Evolutionary conservation across 37 sponge, comb jelly and placozoan species (phyloP).

Genomic region (Theonella swinhoei): DNA sequence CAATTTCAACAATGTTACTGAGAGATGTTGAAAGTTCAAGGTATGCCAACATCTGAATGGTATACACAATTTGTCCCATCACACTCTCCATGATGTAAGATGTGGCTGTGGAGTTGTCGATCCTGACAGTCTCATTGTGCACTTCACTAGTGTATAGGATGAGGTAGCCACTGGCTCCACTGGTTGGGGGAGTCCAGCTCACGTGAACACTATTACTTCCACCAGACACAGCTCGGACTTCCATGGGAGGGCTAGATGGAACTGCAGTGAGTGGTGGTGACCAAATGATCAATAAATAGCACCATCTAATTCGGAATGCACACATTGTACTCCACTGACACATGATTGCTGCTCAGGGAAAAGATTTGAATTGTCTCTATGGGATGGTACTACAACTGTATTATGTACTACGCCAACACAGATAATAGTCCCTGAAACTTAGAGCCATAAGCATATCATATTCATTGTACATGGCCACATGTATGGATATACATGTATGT

Average conservation of each 20-base stretch:
- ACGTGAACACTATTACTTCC: conserved; percentile 26
- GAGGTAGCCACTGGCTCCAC: conserved; percentile 11
- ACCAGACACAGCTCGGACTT: background rate
- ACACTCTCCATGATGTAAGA: background rate
- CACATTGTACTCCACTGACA: background rate
- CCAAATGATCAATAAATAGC: background rate
- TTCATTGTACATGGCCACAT: background rate
- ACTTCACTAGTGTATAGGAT: background rate
- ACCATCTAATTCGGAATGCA: background rate
- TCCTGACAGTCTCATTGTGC: background rate
- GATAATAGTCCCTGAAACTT: too few relatives aligned
- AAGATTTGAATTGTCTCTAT: background rate
- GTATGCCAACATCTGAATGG: conserved; percentile 18
- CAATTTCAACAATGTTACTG: conserved; percentile 2
- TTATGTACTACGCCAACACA: too few relatives aligned
- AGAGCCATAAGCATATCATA: too few relatives aligned
- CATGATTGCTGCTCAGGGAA: background rate
- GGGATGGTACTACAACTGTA: background rate
- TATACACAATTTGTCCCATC: conserved; percentile 17
- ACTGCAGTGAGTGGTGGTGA: background rate
- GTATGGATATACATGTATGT: background rate
- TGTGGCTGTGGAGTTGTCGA: background rate
- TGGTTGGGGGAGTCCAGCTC: conserved; percentile 27
- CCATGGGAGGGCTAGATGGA: conserved; percentile 12
- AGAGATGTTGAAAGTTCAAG: conserved; percentile 11